Percentiles rank a stretch among this genome's conserved stretches.
Conservation (phyloP, 2,888 invertebrate species). For the Cosmia trapezina region DNA sequence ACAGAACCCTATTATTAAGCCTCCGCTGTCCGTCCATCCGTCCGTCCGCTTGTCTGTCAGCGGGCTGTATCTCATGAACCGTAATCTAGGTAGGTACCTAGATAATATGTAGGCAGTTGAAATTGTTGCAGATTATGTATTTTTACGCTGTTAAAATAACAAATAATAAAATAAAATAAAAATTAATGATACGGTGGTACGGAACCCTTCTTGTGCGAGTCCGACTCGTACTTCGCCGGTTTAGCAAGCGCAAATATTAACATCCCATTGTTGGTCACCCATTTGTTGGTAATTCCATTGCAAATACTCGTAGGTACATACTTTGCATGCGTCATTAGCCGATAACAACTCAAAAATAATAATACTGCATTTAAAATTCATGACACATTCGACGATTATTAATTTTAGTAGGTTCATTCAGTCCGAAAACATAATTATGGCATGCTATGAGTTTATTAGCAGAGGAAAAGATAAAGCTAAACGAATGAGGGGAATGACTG, state of each 20-base stretch:
- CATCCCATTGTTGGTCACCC: not conserved
- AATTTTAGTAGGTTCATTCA: not conserved
- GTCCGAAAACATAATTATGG: not conserved
- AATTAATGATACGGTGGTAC: no score
- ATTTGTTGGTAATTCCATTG: not conserved
- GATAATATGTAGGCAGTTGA: no score
- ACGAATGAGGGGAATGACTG: not conserved
- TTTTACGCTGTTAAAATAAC: no score
- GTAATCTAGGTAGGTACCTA: no score
- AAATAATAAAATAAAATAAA: no score
- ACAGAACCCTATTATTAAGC: no score
- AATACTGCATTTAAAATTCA: not conserved
- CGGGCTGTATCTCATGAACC: no score
- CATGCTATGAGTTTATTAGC: not conserved
- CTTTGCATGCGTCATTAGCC: constrained; percentile 10
- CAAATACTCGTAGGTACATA: not conserved
- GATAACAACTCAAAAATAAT: not conserved
- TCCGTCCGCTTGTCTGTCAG: no score
- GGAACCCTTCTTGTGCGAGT: no score
- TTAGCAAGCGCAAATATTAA: constrained; percentile 17
- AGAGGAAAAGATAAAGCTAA: not conserved
- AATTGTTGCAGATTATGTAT: no score
- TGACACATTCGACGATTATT: not conserved
- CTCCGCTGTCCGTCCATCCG: no score
- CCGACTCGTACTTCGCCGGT: no score